These are phyloP conservation scores for Spinus olivaceus DNA, from an alignment of 2,797 vertebrate species.

Conservation along the genomic window DNA sequence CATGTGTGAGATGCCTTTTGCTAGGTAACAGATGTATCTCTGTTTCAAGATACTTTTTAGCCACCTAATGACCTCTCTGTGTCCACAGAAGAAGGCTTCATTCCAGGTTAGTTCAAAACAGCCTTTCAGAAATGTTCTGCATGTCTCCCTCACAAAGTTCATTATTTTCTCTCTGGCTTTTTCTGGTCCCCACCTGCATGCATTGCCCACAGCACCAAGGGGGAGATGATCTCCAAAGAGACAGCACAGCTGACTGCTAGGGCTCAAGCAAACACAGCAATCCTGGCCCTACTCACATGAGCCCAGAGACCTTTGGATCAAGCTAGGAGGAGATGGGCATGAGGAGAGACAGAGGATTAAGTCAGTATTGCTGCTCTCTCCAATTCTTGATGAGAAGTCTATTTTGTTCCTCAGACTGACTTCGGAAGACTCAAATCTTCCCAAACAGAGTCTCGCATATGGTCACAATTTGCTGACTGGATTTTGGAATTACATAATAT, in stretches of 20 bases:
- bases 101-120: neutral
- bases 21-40: neutral
- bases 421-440: neutral
- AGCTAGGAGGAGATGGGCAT: neutral
- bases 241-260: neutral
- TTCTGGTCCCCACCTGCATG: neutral
- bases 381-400: neutral
- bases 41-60: neutral
- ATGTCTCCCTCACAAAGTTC: neutral
- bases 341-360: neutral
- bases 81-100: neutral
- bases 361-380: neutral
- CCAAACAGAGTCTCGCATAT: neutral
- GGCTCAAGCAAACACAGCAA: neutral
- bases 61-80: neutral
- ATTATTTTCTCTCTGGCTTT: neutral
- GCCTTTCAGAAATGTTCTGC: neutral
- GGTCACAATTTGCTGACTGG: conserved; percentile 27
- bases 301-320: neutral
- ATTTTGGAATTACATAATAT: conserved; percentile 35
- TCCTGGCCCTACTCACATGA: neutral
- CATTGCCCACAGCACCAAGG: neutral
- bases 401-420: neutral
- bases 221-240: neutral
- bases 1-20: neutral